Evolutionary conservation across 2,113 vertebrate species (phyloP).

Genomic region (Thalassarche chlororhynchos): DNA sequence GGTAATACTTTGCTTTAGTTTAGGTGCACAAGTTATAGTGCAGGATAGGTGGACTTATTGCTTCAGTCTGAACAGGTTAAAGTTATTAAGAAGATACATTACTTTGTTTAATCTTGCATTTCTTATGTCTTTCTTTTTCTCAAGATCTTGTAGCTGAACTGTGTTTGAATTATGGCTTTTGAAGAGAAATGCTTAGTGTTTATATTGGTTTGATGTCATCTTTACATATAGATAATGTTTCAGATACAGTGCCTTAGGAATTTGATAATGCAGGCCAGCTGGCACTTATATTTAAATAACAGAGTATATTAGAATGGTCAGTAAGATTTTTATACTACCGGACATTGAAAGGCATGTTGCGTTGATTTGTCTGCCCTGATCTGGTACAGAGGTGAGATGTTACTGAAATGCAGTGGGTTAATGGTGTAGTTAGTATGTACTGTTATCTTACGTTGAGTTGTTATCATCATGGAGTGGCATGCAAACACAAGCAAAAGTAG

Average conservation of each 20-base stretch:
- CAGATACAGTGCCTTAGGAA: neutral
- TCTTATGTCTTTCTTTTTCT: neutral
- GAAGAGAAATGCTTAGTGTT: neutral
- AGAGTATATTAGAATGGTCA: neutral
- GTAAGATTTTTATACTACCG: neutral
- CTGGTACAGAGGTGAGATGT: neutral
- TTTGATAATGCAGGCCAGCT: neutral
- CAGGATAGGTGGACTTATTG: neutral
- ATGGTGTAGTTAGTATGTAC: neutral
- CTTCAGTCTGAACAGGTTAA: neutral
- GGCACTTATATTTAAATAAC: neutral
- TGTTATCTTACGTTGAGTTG: neutral
- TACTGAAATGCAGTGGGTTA: neutral
- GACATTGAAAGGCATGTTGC: neutral
- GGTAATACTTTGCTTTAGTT: neutral
- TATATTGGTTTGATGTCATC: neutral
- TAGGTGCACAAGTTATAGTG: neutral
- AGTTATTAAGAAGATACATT: neutral
- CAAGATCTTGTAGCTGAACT: neutral
- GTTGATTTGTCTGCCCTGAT: neutral
- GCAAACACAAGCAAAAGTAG: neutral
- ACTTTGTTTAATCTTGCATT: neutral
- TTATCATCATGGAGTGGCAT: neutral
- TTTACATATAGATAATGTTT: neutral
- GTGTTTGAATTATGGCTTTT: neutral